Base-by-base conservation (phyloP, 1,140 invertebrate genomes). In the Parapsyche elsis region DNA sequence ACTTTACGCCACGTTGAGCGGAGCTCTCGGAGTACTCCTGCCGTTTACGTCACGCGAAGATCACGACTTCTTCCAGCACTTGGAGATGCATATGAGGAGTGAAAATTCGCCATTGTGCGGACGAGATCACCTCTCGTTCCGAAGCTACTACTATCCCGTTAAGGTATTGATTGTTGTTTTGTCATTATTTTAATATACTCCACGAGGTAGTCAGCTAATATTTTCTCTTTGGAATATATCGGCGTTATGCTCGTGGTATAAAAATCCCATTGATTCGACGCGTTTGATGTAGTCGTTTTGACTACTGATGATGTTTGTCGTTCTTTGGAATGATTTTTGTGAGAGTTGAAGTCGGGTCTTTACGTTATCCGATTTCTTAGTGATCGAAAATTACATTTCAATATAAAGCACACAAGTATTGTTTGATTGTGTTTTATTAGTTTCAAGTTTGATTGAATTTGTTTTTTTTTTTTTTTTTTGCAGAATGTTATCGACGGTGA, bases 1-100 rank as follows among this genome's bases (percentile, higher is more conserved):
- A 0, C 93, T 99, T 0, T 99, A 99, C 85, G 96, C 97, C 0
- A 99, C 98, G 0, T 85, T 99, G 0, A 98, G 96, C 81, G 99
- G 99, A 10, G 94, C 96, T 5, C 94, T 99, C 0, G 99, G 98
- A 0, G 97, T 99, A 46, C 90, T 99, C 4, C 95, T 99, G 10
- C 98, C 99, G 0, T 99, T 99, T 84, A 98, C 97, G 0, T 98
- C 97, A 30, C 94, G 98, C 85, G 98, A 99, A 90, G 98, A 99
- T 87, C 97, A 98, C 84, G 98, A 99, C 86, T 99, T 99, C 86
- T 99, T 99, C 89, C 98, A 99, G 87, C 97, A 99, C 90, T 88
- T 99, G 73, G 99, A 99, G 87, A 99, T 99, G 98, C 98, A 99
- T 87, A 98, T 99, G 97, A 90, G 99, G 57, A 96, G 96, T 70